A percentile compares a stretch with the other conserved stretches of the same genome.
These are phyloP conservation scores for Nestor notabilis DNA, from an alignment of 2,113 vertebrate species.

Conservation along the genomic window DNA sequence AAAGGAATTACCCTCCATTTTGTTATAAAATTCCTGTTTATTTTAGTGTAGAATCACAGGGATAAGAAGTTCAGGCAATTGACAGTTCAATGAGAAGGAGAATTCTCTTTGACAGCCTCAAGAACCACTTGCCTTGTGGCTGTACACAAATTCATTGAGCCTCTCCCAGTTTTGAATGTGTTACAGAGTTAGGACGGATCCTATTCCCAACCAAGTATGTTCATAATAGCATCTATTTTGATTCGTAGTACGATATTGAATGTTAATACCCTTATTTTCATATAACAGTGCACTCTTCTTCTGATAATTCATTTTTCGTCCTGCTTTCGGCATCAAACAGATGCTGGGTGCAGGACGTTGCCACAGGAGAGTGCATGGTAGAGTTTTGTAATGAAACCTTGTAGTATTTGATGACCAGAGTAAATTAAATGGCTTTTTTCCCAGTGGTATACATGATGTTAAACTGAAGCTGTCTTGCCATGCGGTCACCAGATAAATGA, in stretches of 20 bases:
- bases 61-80: not conserved
- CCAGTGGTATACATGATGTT: not conserved
- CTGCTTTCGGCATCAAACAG: constrained; percentile 8
- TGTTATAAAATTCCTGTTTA: not conserved
- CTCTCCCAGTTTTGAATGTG: not conserved
- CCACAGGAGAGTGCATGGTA: not conserved
- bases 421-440: not conserved
- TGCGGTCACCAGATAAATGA: not conserved
- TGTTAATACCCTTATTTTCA: not conserved
- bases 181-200: not conserved
- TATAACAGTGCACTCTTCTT: not conserved
- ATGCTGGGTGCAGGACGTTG: not conserved
- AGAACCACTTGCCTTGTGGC: not conserved
- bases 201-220: not conserved
- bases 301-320: not conserved
- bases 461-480: not conserved
- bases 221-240: not conserved
- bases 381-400: constrained; percentile 7
- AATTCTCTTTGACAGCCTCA: not conserved
- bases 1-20: not conserved
- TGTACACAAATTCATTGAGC: not conserved
- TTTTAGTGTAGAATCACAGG: not conserved
- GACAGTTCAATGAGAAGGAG: not conserved
- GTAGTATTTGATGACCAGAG: not conserved
- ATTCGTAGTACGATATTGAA: not conserved